These are phyloP conservation scores for Sesia apiformis DNA, from an alignment of 2,888 invertebrate genomes.

Conservation along the genomic window DNA sequence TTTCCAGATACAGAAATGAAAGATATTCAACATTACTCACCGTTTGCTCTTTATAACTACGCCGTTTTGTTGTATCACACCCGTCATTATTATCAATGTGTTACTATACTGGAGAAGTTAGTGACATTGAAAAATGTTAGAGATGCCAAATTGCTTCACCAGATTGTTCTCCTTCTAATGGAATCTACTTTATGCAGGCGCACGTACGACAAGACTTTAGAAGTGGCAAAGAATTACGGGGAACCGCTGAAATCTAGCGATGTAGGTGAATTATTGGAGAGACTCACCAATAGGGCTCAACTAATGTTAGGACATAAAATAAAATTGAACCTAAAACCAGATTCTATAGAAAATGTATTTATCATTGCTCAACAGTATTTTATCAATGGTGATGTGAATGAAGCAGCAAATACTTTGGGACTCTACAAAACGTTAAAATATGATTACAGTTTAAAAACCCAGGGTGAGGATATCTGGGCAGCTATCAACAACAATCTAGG, in stretches of 20 bases:
- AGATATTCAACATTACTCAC: slow-evolving; percentile 32
- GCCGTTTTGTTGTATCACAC: slow-evolving; percentile 85
- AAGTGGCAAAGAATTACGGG: slow-evolving; percentile 47
- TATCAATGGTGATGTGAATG: slow-evolving; percentile 56
- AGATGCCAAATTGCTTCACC: slow-evolving; percentile 48
- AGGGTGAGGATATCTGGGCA: slow-evolving; percentile 68
- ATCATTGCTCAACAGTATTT: slow-evolving; percentile 61
- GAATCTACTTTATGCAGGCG: slow-evolving; percentile 60
- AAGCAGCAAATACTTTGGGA: slow-evolving; percentile 49
- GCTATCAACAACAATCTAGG: slow-evolving; percentile 87
- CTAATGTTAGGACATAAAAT: slow-evolving; percentile 44
- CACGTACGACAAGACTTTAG: slow-evolving; percentile 55
- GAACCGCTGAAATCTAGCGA: slow-evolving; percentile 47
- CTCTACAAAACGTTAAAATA: slow-evolving; percentile 50
- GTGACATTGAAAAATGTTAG: slow-evolving; percentile 46
- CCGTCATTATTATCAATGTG: slow-evolving; percentile 82
- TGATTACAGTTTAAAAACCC: slow-evolving; percentile 51
- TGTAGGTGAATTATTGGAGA: slow-evolving; percentile 45
- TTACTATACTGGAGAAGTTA: slow-evolving; percentile 51
- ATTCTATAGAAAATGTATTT: slow-evolving; percentile 61
- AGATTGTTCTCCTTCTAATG: slow-evolving; percentile 47
- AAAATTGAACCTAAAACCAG: slow-evolving; percentile 41
- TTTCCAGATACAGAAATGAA: slow-evolving; percentile 57
- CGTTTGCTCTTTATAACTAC: slow-evolving; percentile 81
- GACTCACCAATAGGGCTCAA: slow-evolving; percentile 53